Evolutionary conservation across 2,888 invertebrate species (phyloP).

Genomic region (Hirtodrosophila trivittata): DNA sequence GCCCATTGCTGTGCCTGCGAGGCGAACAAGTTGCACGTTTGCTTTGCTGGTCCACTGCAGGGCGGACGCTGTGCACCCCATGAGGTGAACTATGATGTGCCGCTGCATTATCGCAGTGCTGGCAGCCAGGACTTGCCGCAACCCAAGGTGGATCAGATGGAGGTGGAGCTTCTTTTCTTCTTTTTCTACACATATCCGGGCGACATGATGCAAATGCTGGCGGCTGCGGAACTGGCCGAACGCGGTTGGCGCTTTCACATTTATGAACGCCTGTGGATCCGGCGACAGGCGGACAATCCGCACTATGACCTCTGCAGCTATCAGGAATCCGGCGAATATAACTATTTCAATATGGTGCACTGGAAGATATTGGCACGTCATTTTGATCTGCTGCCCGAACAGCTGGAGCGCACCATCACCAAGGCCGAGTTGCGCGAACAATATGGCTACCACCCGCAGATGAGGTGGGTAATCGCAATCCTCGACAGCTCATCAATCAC

Average conservation of each 20-base stretch:
- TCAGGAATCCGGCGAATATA: constrained; percentile 60
- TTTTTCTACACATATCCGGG: constrained; percentile 62
- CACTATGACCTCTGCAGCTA: constrained; percentile 30
- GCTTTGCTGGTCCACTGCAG: constrained; percentile 34
- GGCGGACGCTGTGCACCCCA: constrained; percentile 25
- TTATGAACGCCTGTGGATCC: constrained; percentile 51
- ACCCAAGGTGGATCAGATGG: constrained; percentile 58
- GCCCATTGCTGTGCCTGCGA: constrained; percentile 4
- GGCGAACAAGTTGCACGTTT: constrained; percentile 20
- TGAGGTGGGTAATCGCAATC: constrained; percentile 35
- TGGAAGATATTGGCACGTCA: constrained; percentile 54
- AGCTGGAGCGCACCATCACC: constrained; percentile 57
- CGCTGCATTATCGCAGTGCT: constrained; percentile 17
- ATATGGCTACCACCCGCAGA: constrained; percentile 60
- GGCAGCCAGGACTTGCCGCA: constrained; percentile 21
- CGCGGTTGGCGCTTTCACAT: constrained; percentile 67
- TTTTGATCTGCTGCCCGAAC: constrained; percentile 48
- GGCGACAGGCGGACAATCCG: constrained; percentile 53
- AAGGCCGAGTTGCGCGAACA: constrained; percentile 47
- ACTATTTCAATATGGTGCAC: constrained; percentile 61
- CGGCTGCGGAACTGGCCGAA: constrained; percentile 63
- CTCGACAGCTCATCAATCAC: neutral
- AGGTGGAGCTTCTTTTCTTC: constrained; percentile 54
- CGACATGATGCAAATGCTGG: constrained; percentile 68
- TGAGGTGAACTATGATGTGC: constrained; percentile 27